phyloP scores from a whole-genome alignment of 2,797 vertebrate species.

The Lophius americanus region DNA sequence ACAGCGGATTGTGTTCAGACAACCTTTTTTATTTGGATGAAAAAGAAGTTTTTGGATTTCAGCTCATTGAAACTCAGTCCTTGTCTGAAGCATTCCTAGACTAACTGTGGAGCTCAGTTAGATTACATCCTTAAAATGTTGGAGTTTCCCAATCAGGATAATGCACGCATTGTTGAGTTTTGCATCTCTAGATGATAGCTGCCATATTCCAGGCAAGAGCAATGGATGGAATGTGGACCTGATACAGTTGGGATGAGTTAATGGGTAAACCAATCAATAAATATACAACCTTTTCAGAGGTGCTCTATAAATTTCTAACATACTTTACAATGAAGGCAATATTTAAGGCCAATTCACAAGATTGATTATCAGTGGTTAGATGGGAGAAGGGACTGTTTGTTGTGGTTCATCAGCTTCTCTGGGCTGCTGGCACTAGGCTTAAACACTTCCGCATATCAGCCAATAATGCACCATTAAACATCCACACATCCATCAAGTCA shows the following conservation, averaged over 20 bases:
- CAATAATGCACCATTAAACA: slow-evolving; percentile 31
- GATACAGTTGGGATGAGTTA: neutral
- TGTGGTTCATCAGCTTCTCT: neutral
- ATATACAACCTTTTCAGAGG: neutral
- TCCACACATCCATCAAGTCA: slow-evolving; percentile 10
- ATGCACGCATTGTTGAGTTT: neutral
- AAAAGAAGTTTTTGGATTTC: too few relatives aligned
- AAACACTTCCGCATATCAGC: slow-evolving; percentile 3
- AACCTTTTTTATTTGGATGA: too few relatives aligned
- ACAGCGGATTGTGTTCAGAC: too few relatives aligned
- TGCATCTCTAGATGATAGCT: too few relatives aligned
- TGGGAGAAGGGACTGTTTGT: neutral
- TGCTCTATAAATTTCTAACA: neutral
- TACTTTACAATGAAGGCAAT: neutral
- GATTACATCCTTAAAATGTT: neutral
- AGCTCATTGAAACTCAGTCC: too few relatives aligned
- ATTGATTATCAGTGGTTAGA: neutral
- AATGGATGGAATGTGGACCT: neutral
- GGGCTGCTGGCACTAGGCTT: neutral
- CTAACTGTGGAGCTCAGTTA: too few relatives aligned
- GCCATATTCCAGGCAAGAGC: neutral
- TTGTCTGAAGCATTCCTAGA: too few relatives aligned
- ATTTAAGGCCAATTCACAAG: neutral
- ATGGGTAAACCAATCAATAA: neutral
- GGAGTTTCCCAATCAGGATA: neutral